A percentile compares a stretch with the other conserved stretches of the same genome.
Conservation (phyloP, 2,113 vertebrate species). For the Macroglossus sobrinus region DNA sequence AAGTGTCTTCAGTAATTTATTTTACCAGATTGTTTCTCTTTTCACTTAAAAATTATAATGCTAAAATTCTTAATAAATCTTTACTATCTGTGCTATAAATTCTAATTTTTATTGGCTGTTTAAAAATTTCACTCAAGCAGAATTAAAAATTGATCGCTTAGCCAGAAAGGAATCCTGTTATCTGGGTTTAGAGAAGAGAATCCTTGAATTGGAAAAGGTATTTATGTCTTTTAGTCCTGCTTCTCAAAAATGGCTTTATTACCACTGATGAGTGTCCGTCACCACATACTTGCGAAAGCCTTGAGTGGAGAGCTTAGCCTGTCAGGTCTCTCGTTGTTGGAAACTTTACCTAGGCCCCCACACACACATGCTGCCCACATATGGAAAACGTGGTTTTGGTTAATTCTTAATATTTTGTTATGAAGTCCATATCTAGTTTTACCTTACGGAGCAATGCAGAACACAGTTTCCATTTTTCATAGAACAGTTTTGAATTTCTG, state of each 20-base stretch:
- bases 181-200: conserved; percentile 15
- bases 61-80: neutral
- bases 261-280: neutral
- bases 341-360: neutral
- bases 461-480: neutral
- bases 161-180: conserved; percentile 17
- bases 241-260: neutral
- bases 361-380: neutral
- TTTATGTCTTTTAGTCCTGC: conserved; percentile 5
- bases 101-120: conserved; percentile 2
- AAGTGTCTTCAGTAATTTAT: conserved; percentile 9
- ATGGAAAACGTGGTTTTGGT: neutral
- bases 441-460: neutral
- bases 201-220: conserved; percentile 18
- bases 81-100: neutral
- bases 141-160: conserved; percentile 29
- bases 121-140: conserved; percentile 4
- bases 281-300: neutral
- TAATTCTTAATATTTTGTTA: conserved; percentile 6
- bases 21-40: conserved; percentile 38
- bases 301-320: neutral
- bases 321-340: neutral
- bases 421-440: neutral
- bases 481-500: neutral
- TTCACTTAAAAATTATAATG: neutral